Evolutionary conservation across 2,113 vertebrate genomes (phyloP).

Genomic region (Macquaria australasica): DNA sequence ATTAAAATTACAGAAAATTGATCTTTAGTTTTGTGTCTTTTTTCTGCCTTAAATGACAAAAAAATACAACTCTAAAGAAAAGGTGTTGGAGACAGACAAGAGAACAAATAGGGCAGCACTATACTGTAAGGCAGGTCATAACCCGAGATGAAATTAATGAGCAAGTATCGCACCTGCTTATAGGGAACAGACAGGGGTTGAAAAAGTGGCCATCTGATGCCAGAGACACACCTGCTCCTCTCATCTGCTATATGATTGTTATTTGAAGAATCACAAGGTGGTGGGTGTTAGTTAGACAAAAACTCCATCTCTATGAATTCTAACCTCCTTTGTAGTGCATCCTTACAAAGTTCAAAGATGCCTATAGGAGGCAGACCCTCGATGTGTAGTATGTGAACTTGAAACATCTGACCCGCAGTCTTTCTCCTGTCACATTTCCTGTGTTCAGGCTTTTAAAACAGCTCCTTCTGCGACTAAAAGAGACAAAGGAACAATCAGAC

Average conservation of each 20-base stretch:
- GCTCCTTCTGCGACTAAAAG: conserved; percentile 64
- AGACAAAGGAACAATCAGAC: conserved; percentile 80
- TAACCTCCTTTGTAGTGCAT: conserved; percentile 44
- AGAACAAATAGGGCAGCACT: conserved; percentile 26
- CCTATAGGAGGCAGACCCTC: conserved; percentile 25
- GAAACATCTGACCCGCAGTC: conserved; percentile 46
- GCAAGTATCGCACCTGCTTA: conserved; percentile 54
- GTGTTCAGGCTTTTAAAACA: conserved; percentile 61
- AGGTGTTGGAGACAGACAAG: conserved; percentile 16
- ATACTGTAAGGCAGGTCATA: conserved; percentile 27
- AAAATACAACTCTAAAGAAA: neutral
- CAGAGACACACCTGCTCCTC: conserved; percentile 66
- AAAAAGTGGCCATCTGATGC: conserved; percentile 59
- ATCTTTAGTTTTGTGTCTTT: neutral
- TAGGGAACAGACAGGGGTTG: conserved; percentile 51
- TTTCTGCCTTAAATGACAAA: neutral
- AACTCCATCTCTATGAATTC: conserved; percentile 21
- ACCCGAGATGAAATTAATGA: conserved; percentile 68
- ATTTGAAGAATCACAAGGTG: conserved; percentile 38
- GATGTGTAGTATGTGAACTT: conserved; percentile 52
- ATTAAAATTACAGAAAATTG: conserved; percentile 17
- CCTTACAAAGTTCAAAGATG: conserved; percentile 44
- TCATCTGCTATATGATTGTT: conserved; percentile 35
- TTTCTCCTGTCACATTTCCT: conserved; percentile 49
- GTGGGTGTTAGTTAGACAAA: conserved; percentile 10